A percentile compares a stretch with the other conserved stretches of the same genome.
Evolutionary conservation across 2,113 vertebrate species (phyloP).

Genomic region (Elachura formosa): DNA sequence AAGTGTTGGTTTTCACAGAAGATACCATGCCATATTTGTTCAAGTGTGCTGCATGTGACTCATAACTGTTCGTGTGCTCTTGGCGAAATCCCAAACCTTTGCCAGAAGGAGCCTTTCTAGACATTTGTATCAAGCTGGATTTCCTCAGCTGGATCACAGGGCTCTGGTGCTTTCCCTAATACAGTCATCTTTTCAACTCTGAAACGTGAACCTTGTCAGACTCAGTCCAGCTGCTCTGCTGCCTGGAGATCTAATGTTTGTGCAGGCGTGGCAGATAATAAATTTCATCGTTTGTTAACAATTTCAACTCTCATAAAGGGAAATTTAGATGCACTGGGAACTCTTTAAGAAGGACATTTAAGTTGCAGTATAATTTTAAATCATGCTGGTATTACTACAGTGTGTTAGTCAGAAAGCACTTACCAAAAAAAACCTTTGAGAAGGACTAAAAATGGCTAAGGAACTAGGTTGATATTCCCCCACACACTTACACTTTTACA

Average conservation of each 20-base stretch:
- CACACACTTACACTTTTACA: neutral
- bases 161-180: conserved; percentile 74
- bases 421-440: neutral
- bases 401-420: neutral
- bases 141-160: conserved; percentile 47
- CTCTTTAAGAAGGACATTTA: neutral
- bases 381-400: neutral
- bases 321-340: neutral
- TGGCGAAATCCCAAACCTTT: conserved; percentile 66
- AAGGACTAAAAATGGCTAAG: neutral
- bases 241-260: neutral
- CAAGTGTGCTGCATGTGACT: conserved; percentile 72
- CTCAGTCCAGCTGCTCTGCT: neutral
- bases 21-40: conserved; percentile 80
- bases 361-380: neutral
- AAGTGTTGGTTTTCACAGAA: conserved; percentile 54
- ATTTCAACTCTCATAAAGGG: conserved; percentile 18
- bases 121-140: conserved; percentile 67
- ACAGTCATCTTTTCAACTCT: conserved; percentile 70
- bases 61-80: conserved; percentile 61
- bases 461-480: neutral
- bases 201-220: conserved; percentile 33
- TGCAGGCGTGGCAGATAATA: neutral
- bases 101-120: conserved; percentile 66
- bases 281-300: neutral